Conservation (phyloP, 2,113 vertebrate genomes). For the Carlito syrichta region DNA sequence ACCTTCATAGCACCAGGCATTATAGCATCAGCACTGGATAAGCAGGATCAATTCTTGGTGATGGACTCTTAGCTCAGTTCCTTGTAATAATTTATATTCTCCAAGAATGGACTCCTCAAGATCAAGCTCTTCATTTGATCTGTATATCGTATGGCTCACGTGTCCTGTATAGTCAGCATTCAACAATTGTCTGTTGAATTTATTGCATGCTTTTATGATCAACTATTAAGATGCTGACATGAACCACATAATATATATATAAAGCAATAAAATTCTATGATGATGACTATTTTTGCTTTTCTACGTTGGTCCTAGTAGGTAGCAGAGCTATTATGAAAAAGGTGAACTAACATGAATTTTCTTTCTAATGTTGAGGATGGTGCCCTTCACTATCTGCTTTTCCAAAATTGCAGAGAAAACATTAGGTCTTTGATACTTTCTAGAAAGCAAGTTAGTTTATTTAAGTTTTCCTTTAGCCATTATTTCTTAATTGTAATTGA, state of each 20-base stretch:
- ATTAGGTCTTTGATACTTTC: slow-evolving; percentile 5
- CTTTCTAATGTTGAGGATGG: background rate
- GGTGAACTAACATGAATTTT: background rate
- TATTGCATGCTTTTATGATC: background rate
- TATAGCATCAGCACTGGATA: background rate
- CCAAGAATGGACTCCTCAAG: background rate
- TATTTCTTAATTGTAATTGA: slow-evolving; percentile 41
- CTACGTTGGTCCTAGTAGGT: background rate
- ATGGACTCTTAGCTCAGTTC: background rate
- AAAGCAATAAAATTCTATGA: background rate
- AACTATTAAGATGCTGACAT: background rate
- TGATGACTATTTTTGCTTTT: background rate
- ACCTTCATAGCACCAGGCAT: background rate
- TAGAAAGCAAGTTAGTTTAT: slow-evolving; percentile 30
- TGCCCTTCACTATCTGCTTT: background rate
- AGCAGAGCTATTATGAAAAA: background rate
- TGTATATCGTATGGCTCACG: background rate
- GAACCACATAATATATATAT: background rate
- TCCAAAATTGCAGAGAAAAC: background rate
- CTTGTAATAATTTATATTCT: background rate
- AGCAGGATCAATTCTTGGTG: background rate
- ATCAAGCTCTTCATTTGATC: background rate
- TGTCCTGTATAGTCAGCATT: background rate
- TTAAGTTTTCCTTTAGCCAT: slow-evolving; percentile 25
- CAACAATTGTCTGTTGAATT: background rate